phyloP scores from a whole-genome alignment of 2,888 invertebrate genomes.

The Tetrapedia diversipes region DNA sequence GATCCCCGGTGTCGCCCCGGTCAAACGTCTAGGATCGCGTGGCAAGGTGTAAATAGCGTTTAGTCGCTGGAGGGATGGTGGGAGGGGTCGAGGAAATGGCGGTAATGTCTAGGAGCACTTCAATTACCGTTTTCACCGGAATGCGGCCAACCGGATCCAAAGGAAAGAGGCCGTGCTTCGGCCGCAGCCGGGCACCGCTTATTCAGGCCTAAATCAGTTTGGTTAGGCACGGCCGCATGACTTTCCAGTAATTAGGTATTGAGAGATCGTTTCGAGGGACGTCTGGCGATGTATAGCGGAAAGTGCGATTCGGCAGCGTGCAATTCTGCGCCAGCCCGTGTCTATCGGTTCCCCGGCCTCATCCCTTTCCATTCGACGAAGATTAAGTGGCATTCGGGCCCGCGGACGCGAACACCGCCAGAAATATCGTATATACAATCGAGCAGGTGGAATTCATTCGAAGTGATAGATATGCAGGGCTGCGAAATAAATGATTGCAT shows the following conservation, averaged over 20 bases:
- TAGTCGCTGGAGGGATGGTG: slow-evolving; percentile 21
- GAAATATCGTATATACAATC: slow-evolving; percentile 62
- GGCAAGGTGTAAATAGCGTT: slow-evolving; percentile 39
- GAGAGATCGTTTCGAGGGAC: slow-evolving; percentile 62
- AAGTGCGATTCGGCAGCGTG: slow-evolving; percentile 57
- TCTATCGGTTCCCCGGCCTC: slow-evolving; percentile 24
- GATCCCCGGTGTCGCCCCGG: not conserved
- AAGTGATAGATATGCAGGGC: slow-evolving; percentile 13
- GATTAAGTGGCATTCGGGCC: slow-evolving; percentile 67
- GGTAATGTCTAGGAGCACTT: slow-evolving; percentile 48
- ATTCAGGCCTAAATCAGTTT: slow-evolving; percentile 70
- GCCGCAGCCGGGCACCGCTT: slow-evolving; percentile 43
- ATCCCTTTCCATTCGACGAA: slow-evolving; percentile 55
- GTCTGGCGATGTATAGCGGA: slow-evolving; percentile 57
- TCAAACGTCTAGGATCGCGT: slow-evolving; percentile 19
- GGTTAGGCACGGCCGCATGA: slow-evolving; percentile 50
- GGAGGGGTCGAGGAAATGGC: no score
- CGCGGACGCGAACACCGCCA: slow-evolving; percentile 52
- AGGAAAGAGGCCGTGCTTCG: slow-evolving; percentile 33
- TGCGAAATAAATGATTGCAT: slow-evolving; percentile 51
- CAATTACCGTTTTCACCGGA: slow-evolving; percentile 57
- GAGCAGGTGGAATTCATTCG: slow-evolving; percentile 63
- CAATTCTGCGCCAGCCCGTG: slow-evolving; percentile 49
- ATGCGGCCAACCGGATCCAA: slow-evolving; percentile 55
- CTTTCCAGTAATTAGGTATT: slow-evolving; percentile 68